phyloP scores from a whole-genome alignment of 2,888 invertebrate genomes.

The Rhyacophila evoluta region DNA sequence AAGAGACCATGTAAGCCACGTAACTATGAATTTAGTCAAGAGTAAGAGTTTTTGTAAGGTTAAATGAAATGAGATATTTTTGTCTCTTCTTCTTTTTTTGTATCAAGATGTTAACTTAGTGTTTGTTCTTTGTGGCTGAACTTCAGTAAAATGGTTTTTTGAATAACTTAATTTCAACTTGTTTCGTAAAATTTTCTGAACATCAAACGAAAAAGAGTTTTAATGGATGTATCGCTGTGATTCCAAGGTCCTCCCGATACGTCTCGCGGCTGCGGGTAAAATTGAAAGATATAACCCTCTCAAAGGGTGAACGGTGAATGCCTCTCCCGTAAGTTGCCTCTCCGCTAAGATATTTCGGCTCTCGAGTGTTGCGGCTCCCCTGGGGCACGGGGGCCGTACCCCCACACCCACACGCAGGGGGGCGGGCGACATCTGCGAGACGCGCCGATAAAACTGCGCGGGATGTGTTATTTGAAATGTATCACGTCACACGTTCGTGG shows the following conservation, averaged over 20 bases:
- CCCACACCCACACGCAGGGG: slow-evolving; percentile 16
- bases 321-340: slow-evolving; percentile 20
- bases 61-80: too few relatives aligned
- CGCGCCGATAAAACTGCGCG: slow-evolving; percentile 38
- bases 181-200: too few relatives aligned
- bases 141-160: too few relatives aligned
- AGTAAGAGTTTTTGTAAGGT: too few relatives aligned
- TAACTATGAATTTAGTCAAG: too few relatives aligned
- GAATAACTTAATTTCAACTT: too few relatives aligned
- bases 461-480: slow-evolving; percentile 46
- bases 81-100: too few relatives aligned
- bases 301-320: slow-evolving; percentile 41
- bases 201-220: too few relatives aligned
- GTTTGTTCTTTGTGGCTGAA: too few relatives aligned
- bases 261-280: slow-evolving; percentile 20
- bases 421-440: slow-evolving; percentile 25
- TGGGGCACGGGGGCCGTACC: slow-evolving; percentile 34
- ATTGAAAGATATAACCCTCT: slow-evolving; percentile 31
- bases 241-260: not conserved
- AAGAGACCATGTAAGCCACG: too few relatives aligned
- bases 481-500: slow-evolving; percentile 33
- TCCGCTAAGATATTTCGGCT: slow-evolving; percentile 48
- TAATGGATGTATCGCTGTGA: not conserved
- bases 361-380: slow-evolving; percentile 50
- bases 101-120: too few relatives aligned